Conservation (phyloP, 1,140 invertebrate genomes). For the Hypothenemus hampei region DNA sequence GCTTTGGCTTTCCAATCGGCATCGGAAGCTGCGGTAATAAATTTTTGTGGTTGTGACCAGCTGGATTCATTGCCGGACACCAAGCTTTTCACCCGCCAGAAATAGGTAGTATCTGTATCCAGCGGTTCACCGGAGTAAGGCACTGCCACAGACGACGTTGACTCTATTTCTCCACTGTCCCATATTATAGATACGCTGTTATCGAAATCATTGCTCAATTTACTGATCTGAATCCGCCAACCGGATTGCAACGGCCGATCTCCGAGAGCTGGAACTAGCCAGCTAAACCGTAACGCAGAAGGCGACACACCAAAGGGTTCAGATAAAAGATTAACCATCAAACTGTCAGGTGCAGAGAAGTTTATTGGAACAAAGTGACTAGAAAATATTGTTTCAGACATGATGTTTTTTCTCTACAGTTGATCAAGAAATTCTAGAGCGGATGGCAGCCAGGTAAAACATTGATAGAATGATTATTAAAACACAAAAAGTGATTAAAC, state of each 20-base stretch:
- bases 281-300: neutral
- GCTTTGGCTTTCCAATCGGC: neutral
- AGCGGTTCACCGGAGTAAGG: neutral
- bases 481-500: no score
- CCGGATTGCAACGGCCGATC: neutral
- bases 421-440: no score
- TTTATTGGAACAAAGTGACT: no score
- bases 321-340: no score
- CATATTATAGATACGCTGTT: neutral
- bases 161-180: neutral
- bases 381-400: no score
- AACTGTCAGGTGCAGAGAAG: no score
- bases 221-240: neutral
- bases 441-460: no score
- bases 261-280: neutral
- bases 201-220: neutral
- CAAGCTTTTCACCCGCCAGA: neutral
- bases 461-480: no score
- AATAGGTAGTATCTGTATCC: neutral
- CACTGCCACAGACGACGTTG: neutral
- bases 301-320: no score
- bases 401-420: no score
- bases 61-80: neutral
- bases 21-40: neutral
- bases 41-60: neutral